A percentile compares a stretch with the other conserved stretches of the same genome.
These are phyloP conservation scores for Eilema depressum DNA, from an alignment of 2,888 invertebrate species.

Conservation along the genomic window DNA sequence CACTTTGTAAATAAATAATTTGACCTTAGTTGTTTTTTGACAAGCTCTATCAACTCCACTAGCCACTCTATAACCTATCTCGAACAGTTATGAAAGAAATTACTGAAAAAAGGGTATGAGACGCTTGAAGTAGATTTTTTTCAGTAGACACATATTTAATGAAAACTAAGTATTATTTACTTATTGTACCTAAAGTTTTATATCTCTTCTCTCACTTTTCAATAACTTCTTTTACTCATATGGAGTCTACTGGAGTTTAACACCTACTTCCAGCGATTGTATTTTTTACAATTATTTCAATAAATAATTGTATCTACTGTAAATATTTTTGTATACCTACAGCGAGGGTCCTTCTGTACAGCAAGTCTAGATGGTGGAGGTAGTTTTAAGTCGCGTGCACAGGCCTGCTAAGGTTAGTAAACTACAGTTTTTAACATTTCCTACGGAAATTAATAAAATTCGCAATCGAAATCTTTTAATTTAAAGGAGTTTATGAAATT, in stretches of 20 bases:
- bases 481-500: neutral
- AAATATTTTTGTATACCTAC: conserved; percentile 55
- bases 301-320: conserved; percentile 22
- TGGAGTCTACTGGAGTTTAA: neutral
- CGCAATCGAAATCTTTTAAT: neutral
- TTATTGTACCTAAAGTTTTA: no score
- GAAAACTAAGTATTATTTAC: neutral
- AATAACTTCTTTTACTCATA: neutral
- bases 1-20: neutral
- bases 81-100: no score
- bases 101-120: neutral
- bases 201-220: neutral
- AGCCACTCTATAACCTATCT: no score
- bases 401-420: conserved; percentile 67
- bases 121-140: neutral
- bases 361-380: conserved; percentile 84
- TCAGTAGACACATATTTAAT: neutral
- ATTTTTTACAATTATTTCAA: neutral
- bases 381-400: conserved; percentile 61
- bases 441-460: neutral
- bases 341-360: conserved; percentile 68
- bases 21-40: conserved; percentile 6
- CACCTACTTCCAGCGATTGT: neutral
- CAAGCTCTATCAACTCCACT: neutral
- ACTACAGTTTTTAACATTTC: neutral